A percentile compares a stretch with the other conserved stretches of the same genome.
These are phyloP conservation scores for Phrynocephalus forsythii DNA, from an alignment of 2,797 vertebrate genomes.

Conservation along the genomic window DNA sequence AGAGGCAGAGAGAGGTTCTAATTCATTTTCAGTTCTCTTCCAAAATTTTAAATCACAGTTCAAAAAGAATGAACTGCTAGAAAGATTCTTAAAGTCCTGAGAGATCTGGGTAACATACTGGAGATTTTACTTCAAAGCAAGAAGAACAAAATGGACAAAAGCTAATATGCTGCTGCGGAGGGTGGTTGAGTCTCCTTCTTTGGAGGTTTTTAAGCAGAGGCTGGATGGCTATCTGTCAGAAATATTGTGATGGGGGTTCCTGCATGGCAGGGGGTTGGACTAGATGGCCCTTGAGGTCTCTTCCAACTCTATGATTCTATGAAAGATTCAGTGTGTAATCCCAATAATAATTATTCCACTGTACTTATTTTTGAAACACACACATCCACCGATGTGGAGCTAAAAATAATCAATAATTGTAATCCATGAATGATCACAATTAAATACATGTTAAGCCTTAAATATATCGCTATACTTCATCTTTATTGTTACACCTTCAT, in stretches of 20 bases:
- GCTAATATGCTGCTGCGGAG: rapidly evolving
- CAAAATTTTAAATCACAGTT: rapidly evolving
- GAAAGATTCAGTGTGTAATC: background rate
- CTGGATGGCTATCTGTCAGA: too few relatives aligned
- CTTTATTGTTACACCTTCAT: too few relatives aligned
- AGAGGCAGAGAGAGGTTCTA: background rate
- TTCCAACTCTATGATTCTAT: too few relatives aligned
- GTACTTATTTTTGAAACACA: background rate
- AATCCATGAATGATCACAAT: too few relatives aligned
- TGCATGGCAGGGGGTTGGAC: too few relatives aligned
- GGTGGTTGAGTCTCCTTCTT: too few relatives aligned
- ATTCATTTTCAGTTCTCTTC: background rate
- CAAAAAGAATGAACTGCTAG: background rate
- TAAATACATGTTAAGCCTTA: too few relatives aligned
- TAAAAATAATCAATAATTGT: background rate
- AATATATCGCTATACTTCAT: too few relatives aligned
- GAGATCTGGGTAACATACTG: constrained; percentile 1
- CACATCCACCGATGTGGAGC: background rate
- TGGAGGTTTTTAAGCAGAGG: too few relatives aligned
- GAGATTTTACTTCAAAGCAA: constrained; percentile 5
- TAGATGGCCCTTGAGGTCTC: too few relatives aligned
- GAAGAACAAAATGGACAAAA: background rate
- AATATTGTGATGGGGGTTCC: too few relatives aligned
- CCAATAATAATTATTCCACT: background rate
- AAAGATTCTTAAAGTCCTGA: background rate